Percentiles rank a stretch among this genome's conserved stretches.
phyloP scores from a whole-genome alignment of 2,797 vertebrate species.

The Enteromius paludinosus region DNA sequence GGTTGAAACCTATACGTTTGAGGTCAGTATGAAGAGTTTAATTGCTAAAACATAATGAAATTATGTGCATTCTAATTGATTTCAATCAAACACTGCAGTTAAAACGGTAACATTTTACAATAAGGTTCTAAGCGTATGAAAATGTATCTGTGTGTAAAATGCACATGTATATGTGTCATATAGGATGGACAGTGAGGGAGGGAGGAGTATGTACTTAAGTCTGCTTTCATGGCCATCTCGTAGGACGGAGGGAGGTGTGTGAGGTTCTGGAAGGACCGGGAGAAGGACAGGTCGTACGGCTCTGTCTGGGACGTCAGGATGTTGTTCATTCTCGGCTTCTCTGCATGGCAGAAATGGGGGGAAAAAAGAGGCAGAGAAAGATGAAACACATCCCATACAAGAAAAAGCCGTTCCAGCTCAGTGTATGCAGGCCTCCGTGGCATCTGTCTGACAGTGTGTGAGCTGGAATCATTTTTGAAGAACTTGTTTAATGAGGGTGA shows the following conservation, averaged over 20 bases:
- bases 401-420: constrained; percentile 38
- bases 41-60: background rate
- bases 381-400: constrained; percentile 6
- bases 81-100: background rate
- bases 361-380: constrained; percentile 7
- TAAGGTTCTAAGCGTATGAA: too few species aligned
- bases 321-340: constrained; percentile 92
- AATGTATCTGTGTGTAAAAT: too few species aligned
- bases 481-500: constrained; percentile 12
- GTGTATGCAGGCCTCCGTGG: constrained; percentile 41
- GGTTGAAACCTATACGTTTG: background rate
- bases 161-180: background rate
- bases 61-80: background rate
- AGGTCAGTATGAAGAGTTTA: background rate
- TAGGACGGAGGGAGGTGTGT: constrained; percentile 93
- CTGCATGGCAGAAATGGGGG: constrained; percentile 68
- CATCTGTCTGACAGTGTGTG: constrained; percentile 2
- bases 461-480: background rate
- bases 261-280: constrained; percentile 97
- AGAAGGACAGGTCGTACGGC: constrained; percentile 95
- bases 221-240: constrained; percentile 89
- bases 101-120: too few species aligned
- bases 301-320: constrained; percentile 97
- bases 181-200: constrained; percentile 62
- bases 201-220: constrained; percentile 91